A percentile compares a stretch with the other conserved stretches of the same genome.
Evolutionary conservation across 2,797 vertebrate genomes (phyloP).

Genomic region (Sardinella longiceps): DNA sequence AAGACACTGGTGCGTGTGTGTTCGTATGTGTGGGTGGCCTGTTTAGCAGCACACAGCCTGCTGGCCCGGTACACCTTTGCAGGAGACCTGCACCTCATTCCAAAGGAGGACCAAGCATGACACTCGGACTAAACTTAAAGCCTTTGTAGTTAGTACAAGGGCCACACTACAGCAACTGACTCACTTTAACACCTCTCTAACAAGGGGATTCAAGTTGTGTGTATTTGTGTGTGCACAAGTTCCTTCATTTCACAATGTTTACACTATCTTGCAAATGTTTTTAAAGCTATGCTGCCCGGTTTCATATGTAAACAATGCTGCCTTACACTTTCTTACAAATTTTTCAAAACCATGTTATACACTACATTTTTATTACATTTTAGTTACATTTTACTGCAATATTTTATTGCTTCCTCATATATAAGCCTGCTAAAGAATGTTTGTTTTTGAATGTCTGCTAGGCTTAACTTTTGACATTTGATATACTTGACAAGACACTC

Average conservation of each 20-base stretch:
- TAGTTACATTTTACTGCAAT: not conserved
- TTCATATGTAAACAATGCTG: not conserved
- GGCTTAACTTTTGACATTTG: not conserved
- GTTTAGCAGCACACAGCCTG: not conserved
- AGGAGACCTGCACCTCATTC: not conserved
- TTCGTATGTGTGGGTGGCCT: not conserved
- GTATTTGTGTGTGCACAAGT: not conserved
- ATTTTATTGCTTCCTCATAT: conserved; percentile 8
- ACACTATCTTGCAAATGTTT: not conserved
- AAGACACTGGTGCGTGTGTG: conserved; percentile 27
- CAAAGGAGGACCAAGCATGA: not conserved
- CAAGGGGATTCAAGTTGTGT: not conserved
- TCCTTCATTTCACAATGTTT: conserved; percentile 13
- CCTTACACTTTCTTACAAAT: not conserved
- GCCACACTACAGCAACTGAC: not conserved
- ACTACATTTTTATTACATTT: not conserved
- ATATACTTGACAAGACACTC: not conserved
- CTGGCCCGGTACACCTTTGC: not conserved
- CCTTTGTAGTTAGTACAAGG: not conserved
- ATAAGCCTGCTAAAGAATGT: conserved; percentile 2
- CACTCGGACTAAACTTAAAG: not conserved
- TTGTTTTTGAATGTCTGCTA: not conserved
- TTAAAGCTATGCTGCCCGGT: not conserved
- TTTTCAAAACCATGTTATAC: not conserved
- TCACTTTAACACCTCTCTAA: conserved; percentile 1